A percentile compares a stretch with the other conserved stretches of the same genome.
These are phyloP conservation scores for Oriolus oriolus DNA, from an alignment of 2,113 vertebrate genomes.

Conservation along the genomic window DNA sequence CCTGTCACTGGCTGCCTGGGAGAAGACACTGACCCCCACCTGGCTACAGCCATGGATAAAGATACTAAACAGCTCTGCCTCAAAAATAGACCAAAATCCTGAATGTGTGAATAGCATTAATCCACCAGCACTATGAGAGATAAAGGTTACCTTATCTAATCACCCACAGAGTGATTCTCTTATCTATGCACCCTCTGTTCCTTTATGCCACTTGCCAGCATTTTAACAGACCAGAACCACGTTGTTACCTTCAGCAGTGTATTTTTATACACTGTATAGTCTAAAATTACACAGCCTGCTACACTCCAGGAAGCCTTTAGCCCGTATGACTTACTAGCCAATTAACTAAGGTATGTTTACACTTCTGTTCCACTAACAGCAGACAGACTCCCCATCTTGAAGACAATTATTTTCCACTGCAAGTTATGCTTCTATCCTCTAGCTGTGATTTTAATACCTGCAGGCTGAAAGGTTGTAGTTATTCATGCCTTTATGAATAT, in stretches of 20 bases:
- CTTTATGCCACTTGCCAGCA: not conserved
- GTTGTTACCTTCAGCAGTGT: not conserved
- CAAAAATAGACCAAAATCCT: not conserved
- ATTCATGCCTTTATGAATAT: not conserved
- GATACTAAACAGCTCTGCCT: not conserved
- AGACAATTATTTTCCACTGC: not conserved
- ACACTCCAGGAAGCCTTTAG: not conserved
- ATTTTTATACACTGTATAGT: conserved; percentile 8
- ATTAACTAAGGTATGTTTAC: conserved; percentile 26
- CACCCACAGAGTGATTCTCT: not conserved
- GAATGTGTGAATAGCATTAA: not conserved
- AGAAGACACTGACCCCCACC: not conserved
- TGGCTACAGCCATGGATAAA: not conserved
- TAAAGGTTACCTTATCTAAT: not conserved
- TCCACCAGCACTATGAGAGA: not conserved
- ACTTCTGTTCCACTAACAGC: not conserved
- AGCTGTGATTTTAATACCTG: not conserved
- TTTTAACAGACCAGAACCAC: conserved; percentile 13
- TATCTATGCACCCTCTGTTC: conserved; percentile 1
- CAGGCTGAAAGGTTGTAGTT: not conserved
- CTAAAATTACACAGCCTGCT: conserved; percentile 24
- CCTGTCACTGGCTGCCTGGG: not conserved
- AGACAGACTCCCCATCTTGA: not conserved
- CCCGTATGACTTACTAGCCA: not conserved
- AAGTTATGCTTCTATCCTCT: not conserved